These are phyloP conservation scores for Gymnogyps californianus DNA, from an alignment of 2,113 vertebrate species.

Conservation along the genomic window DNA sequence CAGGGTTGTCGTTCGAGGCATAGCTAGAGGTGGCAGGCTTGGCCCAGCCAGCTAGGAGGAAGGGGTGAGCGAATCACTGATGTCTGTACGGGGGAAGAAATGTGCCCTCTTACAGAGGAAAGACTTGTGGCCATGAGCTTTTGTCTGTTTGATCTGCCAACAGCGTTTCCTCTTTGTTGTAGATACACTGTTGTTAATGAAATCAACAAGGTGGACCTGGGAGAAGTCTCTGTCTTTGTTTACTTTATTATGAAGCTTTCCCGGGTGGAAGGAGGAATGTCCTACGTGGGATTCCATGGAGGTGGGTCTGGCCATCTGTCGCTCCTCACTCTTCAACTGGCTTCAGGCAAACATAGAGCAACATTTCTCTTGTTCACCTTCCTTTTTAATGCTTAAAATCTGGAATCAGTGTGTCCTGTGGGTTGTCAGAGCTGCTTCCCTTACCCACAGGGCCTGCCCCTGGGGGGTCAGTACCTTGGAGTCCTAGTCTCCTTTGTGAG, in stretches of 20 bases:
- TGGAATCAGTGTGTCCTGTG: not conserved
- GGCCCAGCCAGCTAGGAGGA: not conserved
- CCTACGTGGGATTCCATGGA: slow-evolving; percentile 91
- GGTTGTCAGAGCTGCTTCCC: not conserved
- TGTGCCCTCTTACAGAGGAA: not conserved
- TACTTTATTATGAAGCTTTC: slow-evolving; percentile 92
- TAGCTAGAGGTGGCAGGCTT: not conserved
- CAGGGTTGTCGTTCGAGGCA: not conserved
- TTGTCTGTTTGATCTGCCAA: not conserved
- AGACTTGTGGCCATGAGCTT: rapidly evolving
- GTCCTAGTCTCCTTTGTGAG: not conserved
- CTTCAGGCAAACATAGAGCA: not conserved
- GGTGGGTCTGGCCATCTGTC: slow-evolving; percentile 64
- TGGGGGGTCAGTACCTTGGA: not conserved
- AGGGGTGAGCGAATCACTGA: not conserved
- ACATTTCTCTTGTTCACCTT: not conserved
- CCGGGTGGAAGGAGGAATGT: slow-evolving; percentile 81
- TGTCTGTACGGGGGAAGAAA: not conserved
- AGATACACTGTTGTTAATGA: slow-evolving; percentile 92
- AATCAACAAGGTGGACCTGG: slow-evolving; percentile 79
- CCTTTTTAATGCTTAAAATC: not conserved
- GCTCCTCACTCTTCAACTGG: not conserved
- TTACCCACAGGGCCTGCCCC: not conserved
- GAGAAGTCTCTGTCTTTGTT: slow-evolving; percentile 72
- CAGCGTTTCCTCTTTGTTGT: not conserved